phyloP scores from a whole-genome alignment of 37 sponge, comb jelly and placozoan genomes.

The Diacarnus erythraeanus region DNA sequence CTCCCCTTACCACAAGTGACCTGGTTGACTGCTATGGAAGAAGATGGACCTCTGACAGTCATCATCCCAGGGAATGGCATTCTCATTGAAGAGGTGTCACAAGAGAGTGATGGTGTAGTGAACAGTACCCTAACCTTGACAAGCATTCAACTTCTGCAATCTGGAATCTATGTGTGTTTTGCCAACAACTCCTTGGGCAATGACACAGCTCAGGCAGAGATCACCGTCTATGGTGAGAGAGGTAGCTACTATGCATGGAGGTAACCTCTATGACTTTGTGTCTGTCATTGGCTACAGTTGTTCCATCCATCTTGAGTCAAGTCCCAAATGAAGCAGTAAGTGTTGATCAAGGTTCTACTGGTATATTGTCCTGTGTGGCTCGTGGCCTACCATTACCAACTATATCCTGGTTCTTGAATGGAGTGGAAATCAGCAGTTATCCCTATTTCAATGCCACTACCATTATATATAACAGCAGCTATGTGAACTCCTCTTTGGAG shows the following conservation, averaged over 20 bases:
- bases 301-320: too few species aligned
- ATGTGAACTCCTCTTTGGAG: conserved; percentile 1
- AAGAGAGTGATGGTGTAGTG: background rate
- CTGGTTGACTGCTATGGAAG: background rate
- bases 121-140: background rate
- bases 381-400: conserved; percentile 7
- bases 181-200: background rate
- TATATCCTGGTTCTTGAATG: conserved; percentile 5
- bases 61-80: too few species aligned
- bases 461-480: background rate
- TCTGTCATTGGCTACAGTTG: too few species aligned
- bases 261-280: too few species aligned
- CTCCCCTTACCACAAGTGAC: background rate
- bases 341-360: background rate
- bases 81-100: background rate
- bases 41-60: background rate
- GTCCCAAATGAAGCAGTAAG: too few species aligned
- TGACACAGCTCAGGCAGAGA: background rate
- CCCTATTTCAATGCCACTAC: background rate
- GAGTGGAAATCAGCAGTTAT: background rate
- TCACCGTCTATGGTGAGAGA: background rate
- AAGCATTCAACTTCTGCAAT: background rate
- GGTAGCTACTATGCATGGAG: too few species aligned
- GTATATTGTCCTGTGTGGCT: conserved; percentile 5
- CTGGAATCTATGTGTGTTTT: background rate